Base-by-base conservation (phyloP, 2,797 vertebrate genomes). In the Tenualosa ilisha region DNA sequence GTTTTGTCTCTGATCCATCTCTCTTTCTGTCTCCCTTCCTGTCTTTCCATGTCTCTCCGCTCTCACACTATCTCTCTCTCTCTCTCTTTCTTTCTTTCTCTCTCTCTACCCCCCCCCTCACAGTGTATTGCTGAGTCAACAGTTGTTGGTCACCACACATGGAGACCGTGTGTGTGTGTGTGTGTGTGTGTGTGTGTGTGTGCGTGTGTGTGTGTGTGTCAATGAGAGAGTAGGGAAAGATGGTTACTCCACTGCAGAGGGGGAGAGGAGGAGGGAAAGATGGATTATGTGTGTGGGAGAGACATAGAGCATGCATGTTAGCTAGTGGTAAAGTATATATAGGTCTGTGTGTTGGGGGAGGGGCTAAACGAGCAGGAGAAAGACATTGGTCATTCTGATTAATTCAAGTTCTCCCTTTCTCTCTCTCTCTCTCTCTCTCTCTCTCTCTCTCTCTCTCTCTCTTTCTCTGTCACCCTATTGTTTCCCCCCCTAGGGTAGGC, bases 61-160 rank as follows among this genome's bases (percentile, higher is more conserved):
- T 31, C 31, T 0, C 31, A 31, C 31, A 31, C 31, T 31, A 31
- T 31, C 31, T 31, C 31, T 31, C 31, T 31, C 31, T 31, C 31
- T 31, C 31, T 31, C 31, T 31, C 31, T 31, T 1, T 31, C 31
- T 31, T 31, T 31, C 31, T 31, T 31, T 31, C 31, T 31, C 63
- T 31, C n/a, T 68, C 63, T 68, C n/a, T 68, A 24, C 8, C n/a
- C 12, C 24, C 31, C 6, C 24, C 22, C n/a, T 7, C 61, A 24
- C n/a, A 63, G 6, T 72, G 26, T 63, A 31, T 37, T 72, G 26
- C 65, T 75, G 31, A 75, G 68, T 75, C 68, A 75, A 40, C 68
- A 75, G 68, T 40, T 31, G 68, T 75, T 20, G 68, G 68, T 75
- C 31, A 75, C 68, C 31, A 31, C 68, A 75, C 68, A 75, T 75